These are phyloP conservation scores for Halocynthia roretzi DNA, from an alignment of 23 tunicate species.

Conservation along the genomic window DNA sequence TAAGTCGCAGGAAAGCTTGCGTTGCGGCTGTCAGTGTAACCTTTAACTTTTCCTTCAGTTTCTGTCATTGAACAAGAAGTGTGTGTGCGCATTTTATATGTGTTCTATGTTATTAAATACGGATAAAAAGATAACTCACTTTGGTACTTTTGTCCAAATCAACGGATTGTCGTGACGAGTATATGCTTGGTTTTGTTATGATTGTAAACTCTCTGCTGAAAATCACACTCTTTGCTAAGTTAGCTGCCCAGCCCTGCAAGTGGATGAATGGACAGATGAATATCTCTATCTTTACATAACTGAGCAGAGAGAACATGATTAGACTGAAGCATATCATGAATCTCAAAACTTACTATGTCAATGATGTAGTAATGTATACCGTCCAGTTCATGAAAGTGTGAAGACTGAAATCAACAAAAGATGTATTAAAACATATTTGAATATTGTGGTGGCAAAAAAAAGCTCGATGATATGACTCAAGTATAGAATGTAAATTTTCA, in stretches of 20 bases:
- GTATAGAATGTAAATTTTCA: no score
- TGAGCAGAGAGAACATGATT: background rate
- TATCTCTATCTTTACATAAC: background rate
- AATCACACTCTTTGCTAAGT: conserved; percentile 30
- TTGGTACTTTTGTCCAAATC: background rate
- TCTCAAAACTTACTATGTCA: conserved; percentile 35
- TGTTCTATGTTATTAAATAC: background rate
- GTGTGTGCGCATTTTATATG: background rate
- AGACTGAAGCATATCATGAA: background rate
- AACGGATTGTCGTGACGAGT: conserved; percentile 1
- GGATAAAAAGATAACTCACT: background rate
- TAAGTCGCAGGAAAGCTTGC: background rate
- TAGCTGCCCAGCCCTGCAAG: conserved; percentile 30
- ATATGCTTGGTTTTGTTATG: conserved; percentile 17
- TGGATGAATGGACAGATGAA: background rate
- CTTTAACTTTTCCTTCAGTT: background rate
- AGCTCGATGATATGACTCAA: no score
- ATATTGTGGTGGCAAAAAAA: no score
- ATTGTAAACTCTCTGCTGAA: conserved; percentile 35
- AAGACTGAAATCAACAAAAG: no score
- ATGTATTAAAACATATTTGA: no score
- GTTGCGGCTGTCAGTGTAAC: background rate
- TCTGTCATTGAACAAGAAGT: background rate
- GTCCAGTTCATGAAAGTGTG: no score
- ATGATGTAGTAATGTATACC: conserved; percentile 45